phyloP scores from a whole-genome alignment of 2,888 invertebrate genomes.

The Magallana nippona region DNA sequence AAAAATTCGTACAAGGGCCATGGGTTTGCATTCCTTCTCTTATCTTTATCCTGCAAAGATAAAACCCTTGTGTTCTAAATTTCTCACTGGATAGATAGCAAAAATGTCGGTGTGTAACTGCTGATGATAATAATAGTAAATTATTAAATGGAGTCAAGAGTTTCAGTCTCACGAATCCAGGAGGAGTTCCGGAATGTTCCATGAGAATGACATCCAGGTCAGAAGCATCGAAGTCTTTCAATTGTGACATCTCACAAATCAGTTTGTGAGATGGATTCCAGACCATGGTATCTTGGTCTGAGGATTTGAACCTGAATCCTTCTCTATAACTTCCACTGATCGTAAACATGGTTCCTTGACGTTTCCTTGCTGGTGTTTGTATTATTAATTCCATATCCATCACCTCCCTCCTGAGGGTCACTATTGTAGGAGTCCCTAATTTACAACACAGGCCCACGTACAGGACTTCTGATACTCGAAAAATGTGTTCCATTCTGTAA shows the following conservation, averaged over 20 bases:
- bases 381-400: not conserved
- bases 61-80: not conserved
- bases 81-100: not conserved
- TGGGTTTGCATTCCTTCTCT: not conserved
- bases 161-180: not conserved
- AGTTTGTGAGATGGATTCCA: not conserved
- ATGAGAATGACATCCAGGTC: not conserved
- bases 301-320: not conserved
- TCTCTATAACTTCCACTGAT: conserved; percentile 2
- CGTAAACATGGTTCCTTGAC: not conserved
- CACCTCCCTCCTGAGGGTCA: not conserved
- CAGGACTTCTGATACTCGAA: not conserved
- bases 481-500: not conserved
- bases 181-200: not conserved
- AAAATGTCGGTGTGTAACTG: not conserved
- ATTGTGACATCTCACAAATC: not conserved
- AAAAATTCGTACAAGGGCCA: not conserved
- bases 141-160: not conserved
- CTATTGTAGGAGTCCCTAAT: not conserved
- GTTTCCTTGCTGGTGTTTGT: not conserved
- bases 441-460: not conserved
- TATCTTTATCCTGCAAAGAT: not conserved
- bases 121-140: not conserved
- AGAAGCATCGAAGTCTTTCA: not conserved
- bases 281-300: not conserved